Evolutionary conservation across 2,888 invertebrate species (phyloP), one percentile per base, ranked within the genome.

Genomic region (Tiliacea aurago): DNA sequence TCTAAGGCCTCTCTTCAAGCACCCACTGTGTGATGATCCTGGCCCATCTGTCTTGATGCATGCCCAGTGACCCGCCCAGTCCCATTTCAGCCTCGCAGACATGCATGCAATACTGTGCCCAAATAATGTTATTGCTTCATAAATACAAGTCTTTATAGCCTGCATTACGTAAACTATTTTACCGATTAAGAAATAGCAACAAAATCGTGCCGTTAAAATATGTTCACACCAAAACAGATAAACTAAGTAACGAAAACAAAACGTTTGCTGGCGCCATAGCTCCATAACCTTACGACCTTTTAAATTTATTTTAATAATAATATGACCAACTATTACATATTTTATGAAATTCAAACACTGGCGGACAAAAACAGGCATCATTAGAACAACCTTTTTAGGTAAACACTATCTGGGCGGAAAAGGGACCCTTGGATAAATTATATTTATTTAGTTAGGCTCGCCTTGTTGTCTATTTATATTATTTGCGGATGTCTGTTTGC

Each of bases 381-480:
- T 88, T 86, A 84, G 55, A 33, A 3, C 20, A 20, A 58, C 83
- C 87, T 63, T 83, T 83, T 84, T 83, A 70, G 85, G 86, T 62
- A 74, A 72, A 84, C 80, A 74, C 67, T 81, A 69, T 73, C 28
- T 66, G n/a, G 20, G 41, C 51, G 56, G 47, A 63, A 74, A 75
- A 41, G 47, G 64, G 70, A 66, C 63, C 66, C 55, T 58, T 61
- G 56, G 71, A 70, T 78, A 79, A 78, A 79, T 78, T 74, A 68
- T 79, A 86, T 81, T 73, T 81, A 76, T 84, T 78, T 79, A 84
- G 49, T 78, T 58, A 33, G 58, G 67, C 43, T 53, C 7, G 51
- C 18, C 9, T 67, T 74, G 62, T 70, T 61, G 49, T 47, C 66
- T 72, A 73, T 71, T 68, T 66, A 45, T 70, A 37, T 70, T 67